Conservation (phyloP, 1,140 invertebrate genomes). For the Ooceraea biroi region DNA sequence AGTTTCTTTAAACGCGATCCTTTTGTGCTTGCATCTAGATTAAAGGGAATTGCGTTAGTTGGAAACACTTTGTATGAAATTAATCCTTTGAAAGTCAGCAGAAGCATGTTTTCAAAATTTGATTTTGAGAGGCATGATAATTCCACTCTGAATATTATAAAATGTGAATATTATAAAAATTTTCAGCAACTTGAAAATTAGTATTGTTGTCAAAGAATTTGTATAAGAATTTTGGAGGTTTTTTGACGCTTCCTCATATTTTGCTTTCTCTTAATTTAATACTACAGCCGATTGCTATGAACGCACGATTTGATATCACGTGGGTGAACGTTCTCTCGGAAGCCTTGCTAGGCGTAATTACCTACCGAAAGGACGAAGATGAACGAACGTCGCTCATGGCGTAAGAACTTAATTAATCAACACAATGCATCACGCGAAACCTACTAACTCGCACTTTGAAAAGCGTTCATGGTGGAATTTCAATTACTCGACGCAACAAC, state of each 20-base stretch:
- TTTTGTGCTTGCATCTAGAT: neutral
- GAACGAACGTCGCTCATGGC: neutral
- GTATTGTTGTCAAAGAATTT: neutral
- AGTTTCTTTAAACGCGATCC: neutral
- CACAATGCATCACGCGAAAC: neutral
- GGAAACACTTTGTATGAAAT: constrained; percentile 25
- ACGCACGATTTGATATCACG: constrained; percentile 33
- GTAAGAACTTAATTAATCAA: constrained; percentile 60
- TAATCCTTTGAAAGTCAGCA: neutral
- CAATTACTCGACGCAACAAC: neutral
- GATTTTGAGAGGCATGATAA: neutral
- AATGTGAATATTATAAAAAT: constrained; percentile 2
- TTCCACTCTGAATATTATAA: too few relatives aligned
- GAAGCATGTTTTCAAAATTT: constrained; percentile 12
- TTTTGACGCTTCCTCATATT: neutral
- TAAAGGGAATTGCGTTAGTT: constrained; percentile 1
- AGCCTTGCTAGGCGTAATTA: constrained; percentile 29
- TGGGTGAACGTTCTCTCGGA: constrained; percentile 24
- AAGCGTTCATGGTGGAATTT: neutral
- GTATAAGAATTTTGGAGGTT: neutral
- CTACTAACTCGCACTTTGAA: neutral
- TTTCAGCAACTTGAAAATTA: neutral
- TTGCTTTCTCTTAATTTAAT: constrained; percentile 20
- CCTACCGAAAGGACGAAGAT: constrained; percentile 7
- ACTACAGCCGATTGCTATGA: constrained; percentile 17